Evolutionary conservation across 2,888 invertebrate species (phyloP).

Genomic region (Melitaea athalia): DNA sequence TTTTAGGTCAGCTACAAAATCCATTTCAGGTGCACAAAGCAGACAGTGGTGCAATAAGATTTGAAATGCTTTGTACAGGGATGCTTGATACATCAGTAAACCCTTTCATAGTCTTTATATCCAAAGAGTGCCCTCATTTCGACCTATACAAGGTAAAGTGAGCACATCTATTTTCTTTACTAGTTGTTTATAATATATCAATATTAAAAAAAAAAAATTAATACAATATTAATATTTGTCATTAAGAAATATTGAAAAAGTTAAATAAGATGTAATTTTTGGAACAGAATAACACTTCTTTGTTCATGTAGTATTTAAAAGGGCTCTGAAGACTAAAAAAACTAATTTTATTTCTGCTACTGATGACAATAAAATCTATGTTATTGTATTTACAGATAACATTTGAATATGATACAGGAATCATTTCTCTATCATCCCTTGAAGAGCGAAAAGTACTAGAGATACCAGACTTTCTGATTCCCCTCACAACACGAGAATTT

Average conservation of each 20-base stretch:
- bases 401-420: constrained; percentile 3
- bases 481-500: constrained; percentile 34
- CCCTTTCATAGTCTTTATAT: constrained; percentile 39
- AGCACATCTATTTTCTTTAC: background rate
- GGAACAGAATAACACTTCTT: no score
- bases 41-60: constrained; percentile 45
- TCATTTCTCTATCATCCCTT: background rate
- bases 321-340: no score
- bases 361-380: background rate
- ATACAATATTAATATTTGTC: no score
- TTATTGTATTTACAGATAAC: constrained; percentile 10
- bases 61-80: constrained; percentile 38
- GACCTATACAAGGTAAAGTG: constrained; percentile 43
- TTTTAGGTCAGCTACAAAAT: constrained; percentile 22
- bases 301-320: no score
- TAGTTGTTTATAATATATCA: no score
- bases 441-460: constrained; percentile 1
- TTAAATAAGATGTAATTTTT: no score
- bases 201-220: no score
- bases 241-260: no score
- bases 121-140: constrained; percentile 39
- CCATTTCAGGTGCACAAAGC: constrained; percentile 34
- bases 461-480: background rate
- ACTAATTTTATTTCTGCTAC: background rate
- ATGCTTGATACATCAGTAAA: background rate